Evolutionary conservation across 2,113 vertebrate genomes (phyloP).

Genomic region (Ictalurus punctatus): DNA sequence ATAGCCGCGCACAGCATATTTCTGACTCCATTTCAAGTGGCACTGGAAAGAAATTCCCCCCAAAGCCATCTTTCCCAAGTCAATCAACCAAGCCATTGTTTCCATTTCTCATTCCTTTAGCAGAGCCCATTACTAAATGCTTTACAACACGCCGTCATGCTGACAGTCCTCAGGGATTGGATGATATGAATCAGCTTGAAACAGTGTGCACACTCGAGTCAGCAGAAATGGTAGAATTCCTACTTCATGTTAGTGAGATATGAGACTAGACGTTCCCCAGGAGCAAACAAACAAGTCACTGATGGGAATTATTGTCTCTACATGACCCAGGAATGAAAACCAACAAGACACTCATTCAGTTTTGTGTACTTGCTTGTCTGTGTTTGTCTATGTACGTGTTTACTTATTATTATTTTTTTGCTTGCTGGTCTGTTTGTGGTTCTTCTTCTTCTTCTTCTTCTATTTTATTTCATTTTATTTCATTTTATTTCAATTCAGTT

Average conservation of each 20-base stretch:
- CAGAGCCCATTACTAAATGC: constrained; percentile 41
- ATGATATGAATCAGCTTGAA: constrained; percentile 58
- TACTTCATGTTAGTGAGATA: constrained; percentile 62
- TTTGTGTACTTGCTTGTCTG: constrained; percentile 60
- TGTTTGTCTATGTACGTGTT: background rate
- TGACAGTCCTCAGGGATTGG: constrained; percentile 48
- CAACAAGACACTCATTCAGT: constrained; percentile 65
- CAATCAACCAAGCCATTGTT: constrained; percentile 36
- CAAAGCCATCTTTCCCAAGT: constrained; percentile 32
- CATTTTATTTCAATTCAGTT: too few species aligned
- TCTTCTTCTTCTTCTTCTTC: background rate
- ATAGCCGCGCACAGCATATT: constrained; percentile 38
- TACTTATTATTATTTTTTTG: background rate
- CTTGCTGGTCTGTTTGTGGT: background rate
- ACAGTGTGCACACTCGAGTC: constrained; percentile 48
- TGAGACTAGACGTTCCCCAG: constrained; percentile 47
- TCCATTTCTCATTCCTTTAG: constrained; percentile 35
- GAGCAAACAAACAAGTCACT: constrained; percentile 53
- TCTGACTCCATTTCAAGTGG: constrained; percentile 11
- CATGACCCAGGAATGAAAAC: constrained; percentile 66
- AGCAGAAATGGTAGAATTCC: constrained; percentile 54
- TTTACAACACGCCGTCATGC: constrained; percentile 44
- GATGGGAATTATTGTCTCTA: constrained; percentile 56
- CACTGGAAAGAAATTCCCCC: constrained; percentile 17
- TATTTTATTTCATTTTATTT: too few species aligned